A percentile compares a stretch with the other conserved stretches of the same genome.
Evolutionary conservation across 2,797 vertebrate species (phyloP).

Genomic region (Sternotherus odoratus): DNA sequence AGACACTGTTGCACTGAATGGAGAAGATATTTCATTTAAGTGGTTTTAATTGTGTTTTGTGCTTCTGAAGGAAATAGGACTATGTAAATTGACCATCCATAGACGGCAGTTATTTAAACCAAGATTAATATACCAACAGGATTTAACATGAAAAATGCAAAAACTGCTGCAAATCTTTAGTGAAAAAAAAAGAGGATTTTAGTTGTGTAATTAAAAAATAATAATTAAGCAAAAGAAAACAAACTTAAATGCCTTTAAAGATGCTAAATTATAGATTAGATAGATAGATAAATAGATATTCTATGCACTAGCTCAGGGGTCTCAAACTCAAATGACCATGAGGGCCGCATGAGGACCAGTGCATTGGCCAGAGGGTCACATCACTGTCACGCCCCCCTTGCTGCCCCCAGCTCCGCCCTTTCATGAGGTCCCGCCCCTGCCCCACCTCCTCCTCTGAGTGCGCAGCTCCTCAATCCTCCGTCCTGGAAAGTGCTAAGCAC

Average conservation of each 20-base stretch:
- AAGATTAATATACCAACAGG: not conserved
- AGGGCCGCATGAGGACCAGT: too few relatives aligned
- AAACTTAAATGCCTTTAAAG: not conserved
- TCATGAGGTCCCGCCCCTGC: too few relatives aligned
- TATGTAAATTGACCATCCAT: not conserved
- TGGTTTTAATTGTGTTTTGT: not conserved
- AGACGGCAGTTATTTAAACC: not conserved
- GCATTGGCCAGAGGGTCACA: too few relatives aligned
- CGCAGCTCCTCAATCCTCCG: too few relatives aligned
- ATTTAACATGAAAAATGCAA: not conserved
- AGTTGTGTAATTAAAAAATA: not conserved
- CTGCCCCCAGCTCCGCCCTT: too few relatives aligned
- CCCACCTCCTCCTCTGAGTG: too few relatives aligned
- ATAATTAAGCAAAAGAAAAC: not conserved
- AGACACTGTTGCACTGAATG: not conserved
- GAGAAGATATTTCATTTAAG: constrained; percentile 41
- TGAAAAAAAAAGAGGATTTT: not conserved
- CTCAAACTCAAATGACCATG: too few relatives aligned
- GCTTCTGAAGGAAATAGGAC: constrained; percentile 3
- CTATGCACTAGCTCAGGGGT: not conserved
- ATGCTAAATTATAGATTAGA: not conserved
- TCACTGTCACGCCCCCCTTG: too few relatives aligned
- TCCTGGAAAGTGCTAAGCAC: too few relatives aligned
- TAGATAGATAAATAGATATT: not conserved
- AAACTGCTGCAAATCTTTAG: not conserved